These are phyloP conservation scores for Sturnira hondurensis DNA, from an alignment of 2,113 vertebrate genomes.

Conservation along the genomic window DNA sequence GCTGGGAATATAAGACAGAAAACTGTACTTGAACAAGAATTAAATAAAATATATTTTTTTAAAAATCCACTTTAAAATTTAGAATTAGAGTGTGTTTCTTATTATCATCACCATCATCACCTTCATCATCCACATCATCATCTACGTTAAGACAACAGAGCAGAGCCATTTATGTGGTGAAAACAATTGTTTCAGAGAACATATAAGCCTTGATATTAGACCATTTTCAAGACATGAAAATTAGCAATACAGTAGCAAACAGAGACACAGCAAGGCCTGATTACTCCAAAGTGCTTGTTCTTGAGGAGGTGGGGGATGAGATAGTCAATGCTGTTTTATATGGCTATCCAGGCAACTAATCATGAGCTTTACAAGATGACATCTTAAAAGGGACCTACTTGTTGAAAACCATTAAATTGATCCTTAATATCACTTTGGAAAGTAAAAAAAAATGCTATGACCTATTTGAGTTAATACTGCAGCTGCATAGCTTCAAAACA, in stretches of 20 bases:
- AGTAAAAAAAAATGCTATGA: constrained; percentile 62
- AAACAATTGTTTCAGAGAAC: constrained; percentile 41
- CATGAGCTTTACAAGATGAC: neutral
- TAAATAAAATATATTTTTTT: no score
- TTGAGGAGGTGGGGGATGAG: fast-evolving
- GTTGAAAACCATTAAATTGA: constrained; percentile 33
- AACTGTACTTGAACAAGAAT: no score
- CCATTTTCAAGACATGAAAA: neutral
- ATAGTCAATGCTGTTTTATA: neutral
- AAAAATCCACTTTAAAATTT: neutral
- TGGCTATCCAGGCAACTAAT: constrained; percentile 37
- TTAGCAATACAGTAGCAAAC: neutral
- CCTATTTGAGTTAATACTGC: constrained; percentile 60
- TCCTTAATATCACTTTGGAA: constrained; percentile 50
- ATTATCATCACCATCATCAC: neutral
- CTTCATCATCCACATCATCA: neutral
- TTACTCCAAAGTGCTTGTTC: neutral
- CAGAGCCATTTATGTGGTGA: neutral
- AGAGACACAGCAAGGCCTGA: neutral
- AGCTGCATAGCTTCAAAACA: constrained; percentile 73
- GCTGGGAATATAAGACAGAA: no score
- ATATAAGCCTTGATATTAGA: neutral
- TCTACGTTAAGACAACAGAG: neutral
- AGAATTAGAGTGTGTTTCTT: neutral
- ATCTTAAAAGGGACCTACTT: constrained; percentile 34